These are phyloP conservation scores for Harpalus rufipes DNA, from an alignment of 2,888 invertebrate genomes.

Conservation along the genomic window DNA sequence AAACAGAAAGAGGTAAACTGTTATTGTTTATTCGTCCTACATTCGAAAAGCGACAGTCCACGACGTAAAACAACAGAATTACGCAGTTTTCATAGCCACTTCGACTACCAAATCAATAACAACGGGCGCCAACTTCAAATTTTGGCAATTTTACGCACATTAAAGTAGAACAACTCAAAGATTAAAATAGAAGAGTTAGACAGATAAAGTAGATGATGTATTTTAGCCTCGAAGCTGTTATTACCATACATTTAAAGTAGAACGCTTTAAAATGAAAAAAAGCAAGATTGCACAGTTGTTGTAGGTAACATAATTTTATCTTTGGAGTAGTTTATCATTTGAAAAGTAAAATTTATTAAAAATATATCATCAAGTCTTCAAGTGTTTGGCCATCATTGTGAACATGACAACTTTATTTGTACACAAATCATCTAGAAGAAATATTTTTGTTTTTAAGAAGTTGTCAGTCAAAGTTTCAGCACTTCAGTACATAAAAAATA, in stretches of 20 bases:
- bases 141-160: slow-evolving; percentile 5
- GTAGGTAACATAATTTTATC: not conserved
- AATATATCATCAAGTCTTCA: no score
- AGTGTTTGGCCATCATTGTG: no score
- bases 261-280: not conserved
- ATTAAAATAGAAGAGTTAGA: not conserved
- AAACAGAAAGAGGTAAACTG: slow-evolving; percentile 10
- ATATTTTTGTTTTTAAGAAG: not conserved
- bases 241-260: not conserved
- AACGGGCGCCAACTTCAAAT: slow-evolving; percentile 17
- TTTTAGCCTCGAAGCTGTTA: not conserved
- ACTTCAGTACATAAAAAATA: not conserved
- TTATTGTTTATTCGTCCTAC: slow-evolving; percentile 25
- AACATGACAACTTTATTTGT: not conserved
- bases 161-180: not conserved
- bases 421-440: not conserved
- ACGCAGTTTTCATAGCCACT: slow-evolving; percentile 13
- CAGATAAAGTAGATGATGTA: not conserved
- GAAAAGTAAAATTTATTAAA: no score
- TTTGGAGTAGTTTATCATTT: no score
- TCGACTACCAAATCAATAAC: not conserved
- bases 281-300: not conserved
- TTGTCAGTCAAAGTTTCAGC: not conserved
- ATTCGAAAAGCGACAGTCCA: not conserved
- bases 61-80: slow-evolving; percentile 24